phyloP scores from a whole-genome alignment of 2,888 invertebrate species.

The Drosophila niveifrons region DNA sequence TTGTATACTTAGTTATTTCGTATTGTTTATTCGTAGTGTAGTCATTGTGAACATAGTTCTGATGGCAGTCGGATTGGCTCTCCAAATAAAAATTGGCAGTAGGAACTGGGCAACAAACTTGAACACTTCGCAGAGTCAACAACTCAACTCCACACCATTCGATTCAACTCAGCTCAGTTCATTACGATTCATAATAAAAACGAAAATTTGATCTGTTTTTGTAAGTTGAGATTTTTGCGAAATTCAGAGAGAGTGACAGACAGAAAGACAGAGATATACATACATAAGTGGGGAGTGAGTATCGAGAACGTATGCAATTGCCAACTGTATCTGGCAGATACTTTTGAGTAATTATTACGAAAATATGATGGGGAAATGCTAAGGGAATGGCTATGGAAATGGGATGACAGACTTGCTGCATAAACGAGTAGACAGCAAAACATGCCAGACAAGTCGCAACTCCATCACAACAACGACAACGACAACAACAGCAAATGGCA shows the following conservation, averaged over 20 bases:
- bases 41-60: constrained; percentile 3
- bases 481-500: constrained; percentile 39
- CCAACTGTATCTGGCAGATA: constrained; percentile 68
- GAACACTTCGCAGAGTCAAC: constrained; percentile 19
- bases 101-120: constrained; percentile 27
- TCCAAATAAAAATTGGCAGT: constrained; percentile 39
- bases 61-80: constrained; percentile 32
- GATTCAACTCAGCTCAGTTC: constrained; percentile 49
- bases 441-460: constrained; percentile 41
- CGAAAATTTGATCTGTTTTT: constrained; percentile 79
- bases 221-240: constrained; percentile 77
- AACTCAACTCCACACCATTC: constrained; percentile 62
- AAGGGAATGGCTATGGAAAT: constrained; percentile 9
- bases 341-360: constrained; percentile 65
- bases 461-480: constrained; percentile 44
- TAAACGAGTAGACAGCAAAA: constrained; percentile 20
- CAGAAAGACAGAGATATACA: background rate
- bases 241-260: constrained; percentile 48
- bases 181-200: constrained; percentile 77
- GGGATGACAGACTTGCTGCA: constrained; percentile 13
- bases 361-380: constrained; percentile 42
- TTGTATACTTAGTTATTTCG: too few species aligned
- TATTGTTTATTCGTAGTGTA: constrained; percentile 19
- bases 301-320: constrained; percentile 44
- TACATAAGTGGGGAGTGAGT: background rate